Evolutionary conservation across 2,888 invertebrate genomes (phyloP), one percentile per base, ranked within the genome.

Genomic region (Prosopocoilus inquinatus): DNA sequence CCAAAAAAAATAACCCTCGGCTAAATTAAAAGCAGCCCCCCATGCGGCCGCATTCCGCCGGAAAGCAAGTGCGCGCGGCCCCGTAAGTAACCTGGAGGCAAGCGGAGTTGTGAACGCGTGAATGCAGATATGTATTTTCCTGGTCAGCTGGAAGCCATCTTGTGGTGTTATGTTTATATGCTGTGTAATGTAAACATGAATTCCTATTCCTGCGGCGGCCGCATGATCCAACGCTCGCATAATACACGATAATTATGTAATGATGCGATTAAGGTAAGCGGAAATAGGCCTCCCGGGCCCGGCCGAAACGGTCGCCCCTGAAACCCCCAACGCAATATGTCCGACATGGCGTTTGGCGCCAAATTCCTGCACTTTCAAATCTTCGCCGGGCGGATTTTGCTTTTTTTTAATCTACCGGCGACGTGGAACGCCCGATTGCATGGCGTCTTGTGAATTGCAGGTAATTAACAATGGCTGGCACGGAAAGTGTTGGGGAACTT

Each of bases 121-220:
- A 50, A 46, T n/a, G 43, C 35, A 41, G 57, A 62, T 60, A 63
- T 62, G 63, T 66, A 67, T 67, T 64, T 62, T 64, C 61, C 64
- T 59, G 64, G 66, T 71, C 70, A 70, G 68, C 71, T 73, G 74
- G 74, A 66, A 70, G 76, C 76, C 76, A 76, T 76, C 72, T 76
- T 76, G 76, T 74, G 69, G 55, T 62, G 49, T 53, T 61, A 64
- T 68, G 68, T 68, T 67, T 66, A 64, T 71, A 65, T 69, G 65
- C 43, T 65, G 62, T 62, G 67, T 60, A 72, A 71, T 67, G 71
- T 73, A 74, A 75, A 74, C 71, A 75, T 74, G 74, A 70, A 72
- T 72, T 70, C 67, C 61, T 70, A 73, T 66, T 67, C 70, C 64
- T 70, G 66, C 52, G 62, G 50, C 45, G 52, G 44, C 50, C 41